A percentile compares a stretch with the other conserved stretches of the same genome.
Conservation (phyloP, 2,888 invertebrate genomes). For the Phortica magna region DNA sequence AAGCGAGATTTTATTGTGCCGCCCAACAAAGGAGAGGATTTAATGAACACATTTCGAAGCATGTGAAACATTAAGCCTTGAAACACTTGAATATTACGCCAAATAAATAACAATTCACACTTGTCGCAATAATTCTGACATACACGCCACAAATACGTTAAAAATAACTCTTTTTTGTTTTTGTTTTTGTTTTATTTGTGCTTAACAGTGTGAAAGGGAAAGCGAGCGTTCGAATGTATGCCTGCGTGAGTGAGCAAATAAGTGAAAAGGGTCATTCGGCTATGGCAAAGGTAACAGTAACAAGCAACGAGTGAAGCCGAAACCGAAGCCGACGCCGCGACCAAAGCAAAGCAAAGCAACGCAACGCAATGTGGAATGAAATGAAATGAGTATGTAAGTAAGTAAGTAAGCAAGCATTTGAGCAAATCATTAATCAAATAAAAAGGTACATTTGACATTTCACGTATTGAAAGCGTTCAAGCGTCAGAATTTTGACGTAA, state of each 20-base stretch:
- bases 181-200: not conserved
- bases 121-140: not conserved
- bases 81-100: not conserved
- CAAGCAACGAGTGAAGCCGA: not conserved
- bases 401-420: not conserved
- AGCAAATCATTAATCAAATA: constrained; percentile 49
- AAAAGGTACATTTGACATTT: constrained; percentile 41
- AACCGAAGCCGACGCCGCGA: no score
- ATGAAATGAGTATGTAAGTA: no score
- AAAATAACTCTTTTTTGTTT: not conserved
- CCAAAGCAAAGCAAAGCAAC: not conserved
- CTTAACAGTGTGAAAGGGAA: not conserved
- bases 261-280: not conserved
- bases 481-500: constrained; percentile 54
- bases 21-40: no score
- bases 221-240: not conserved
- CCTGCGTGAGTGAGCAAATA: not conserved
- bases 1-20: no score
- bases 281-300: no score
- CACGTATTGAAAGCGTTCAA: constrained; percentile 49
- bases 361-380: no score
- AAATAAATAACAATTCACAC: not conserved
- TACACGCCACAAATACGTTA: not conserved
- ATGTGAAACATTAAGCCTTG: not conserved
- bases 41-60: no score